These are phyloP conservation scores for Engystomops pustulosus DNA, from an alignment of 2,113 vertebrate genomes.

Conservation along the genomic window DNA sequence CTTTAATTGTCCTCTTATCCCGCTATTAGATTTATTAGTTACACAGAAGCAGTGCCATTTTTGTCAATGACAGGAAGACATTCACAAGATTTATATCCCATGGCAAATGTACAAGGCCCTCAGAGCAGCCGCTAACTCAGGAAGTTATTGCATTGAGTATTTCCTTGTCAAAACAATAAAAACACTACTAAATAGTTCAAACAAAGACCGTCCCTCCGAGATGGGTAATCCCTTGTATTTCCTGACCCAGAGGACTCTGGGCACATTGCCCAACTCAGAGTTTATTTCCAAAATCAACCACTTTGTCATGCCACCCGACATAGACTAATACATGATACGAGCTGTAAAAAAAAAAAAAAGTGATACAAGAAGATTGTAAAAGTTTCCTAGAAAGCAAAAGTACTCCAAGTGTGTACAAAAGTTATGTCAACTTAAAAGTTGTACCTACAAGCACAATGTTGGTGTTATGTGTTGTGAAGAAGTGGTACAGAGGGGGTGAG, in stretches of 20 bases:
- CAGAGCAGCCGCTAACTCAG: slow-evolving; percentile 39
- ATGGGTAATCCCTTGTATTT: slow-evolving; percentile 55
- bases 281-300: slow-evolving; percentile 42
- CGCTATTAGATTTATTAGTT: not conserved
- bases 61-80: slow-evolving; percentile 47
- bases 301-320: slow-evolving; percentile 29
- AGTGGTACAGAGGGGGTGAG: too few relatives aligned
- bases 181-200: slow-evolving; percentile 44
- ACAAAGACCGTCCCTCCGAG: slow-evolving; percentile 1
- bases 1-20: not conserved
- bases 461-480: too few relatives aligned
- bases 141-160: slow-evolving; percentile 70
- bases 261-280: slow-evolving; percentile 35
- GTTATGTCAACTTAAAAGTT: too few relatives aligned
- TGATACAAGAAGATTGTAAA: not conserved
- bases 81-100: slow-evolving; percentile 43
- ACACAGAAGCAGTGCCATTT: slow-evolving; percentile 8
- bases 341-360: too few relatives aligned
- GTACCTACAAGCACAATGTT: too few relatives aligned
- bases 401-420: too few relatives aligned
- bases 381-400: not conserved
- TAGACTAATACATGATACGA: not conserved
- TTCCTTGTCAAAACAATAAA: slow-evolving; percentile 74
- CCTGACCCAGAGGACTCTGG: slow-evolving; percentile 47
- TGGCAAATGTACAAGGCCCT: slow-evolving; percentile 44